Evolutionary conservation across 64 coral and sea anemone species (phyloP).

Genomic region (Dendrophyllia cribrosa): DNA sequence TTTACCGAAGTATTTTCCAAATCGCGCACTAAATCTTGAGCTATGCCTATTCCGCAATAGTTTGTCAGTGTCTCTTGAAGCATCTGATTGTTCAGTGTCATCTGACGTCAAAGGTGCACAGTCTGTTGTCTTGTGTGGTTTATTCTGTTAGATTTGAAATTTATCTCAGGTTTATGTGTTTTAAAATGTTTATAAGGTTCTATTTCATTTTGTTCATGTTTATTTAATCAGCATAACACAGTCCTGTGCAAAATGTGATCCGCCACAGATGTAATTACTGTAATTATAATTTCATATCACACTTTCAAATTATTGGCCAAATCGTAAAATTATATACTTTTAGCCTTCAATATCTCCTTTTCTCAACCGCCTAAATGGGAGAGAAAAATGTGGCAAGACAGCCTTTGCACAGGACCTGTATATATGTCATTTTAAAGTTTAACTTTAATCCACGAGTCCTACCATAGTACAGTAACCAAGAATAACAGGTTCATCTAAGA

Average conservation of each 20-base stretch:
- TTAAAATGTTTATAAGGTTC: neutral
- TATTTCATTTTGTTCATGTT: neutral
- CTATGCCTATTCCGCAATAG: conserved; percentile 45
- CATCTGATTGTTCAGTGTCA: conserved; percentile 53
- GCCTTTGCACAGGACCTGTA: neutral
- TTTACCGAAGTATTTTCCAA: conserved; percentile 86
- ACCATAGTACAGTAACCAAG: conserved; percentile 37
- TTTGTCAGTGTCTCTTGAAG: conserved; percentile 21
- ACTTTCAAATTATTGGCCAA: no score
- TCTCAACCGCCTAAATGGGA: no score
- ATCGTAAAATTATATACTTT: no score
- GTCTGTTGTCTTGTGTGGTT: neutral
- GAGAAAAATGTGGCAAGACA: neutral
- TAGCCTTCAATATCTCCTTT: no score
- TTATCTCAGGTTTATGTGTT: conserved; percentile 1
- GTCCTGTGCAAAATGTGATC: neutral
- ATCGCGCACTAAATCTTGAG: conserved; percentile 46
- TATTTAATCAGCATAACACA: neutral
- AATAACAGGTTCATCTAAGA: conserved; percentile 38
- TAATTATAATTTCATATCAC: no score
- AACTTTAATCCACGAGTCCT: neutral
- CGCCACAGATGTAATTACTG: neutral
- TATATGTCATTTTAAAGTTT: neutral
- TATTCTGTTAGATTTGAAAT: conserved; percentile 46
- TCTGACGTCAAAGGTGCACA: conserved; percentile 29